Conservation (phyloP, 2,797 vertebrate genomes). For the Aldrovandia affinis region DNA sequence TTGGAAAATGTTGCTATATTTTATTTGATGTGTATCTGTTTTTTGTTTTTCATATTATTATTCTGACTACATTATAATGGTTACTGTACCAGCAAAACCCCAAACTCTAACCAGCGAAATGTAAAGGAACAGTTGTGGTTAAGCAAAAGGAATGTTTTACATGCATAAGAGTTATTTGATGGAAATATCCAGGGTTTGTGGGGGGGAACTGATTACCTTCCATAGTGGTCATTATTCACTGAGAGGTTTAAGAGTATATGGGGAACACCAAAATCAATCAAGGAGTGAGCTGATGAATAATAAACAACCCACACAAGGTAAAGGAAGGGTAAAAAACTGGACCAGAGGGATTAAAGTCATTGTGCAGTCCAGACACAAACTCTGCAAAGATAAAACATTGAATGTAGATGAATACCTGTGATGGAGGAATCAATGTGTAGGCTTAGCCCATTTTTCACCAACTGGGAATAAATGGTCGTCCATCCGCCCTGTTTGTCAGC, state of each 20-base stretch:
- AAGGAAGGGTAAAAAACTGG: not conserved
- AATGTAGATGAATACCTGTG: slow-evolving; percentile 5
- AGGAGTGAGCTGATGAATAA: not conserved
- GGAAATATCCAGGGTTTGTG: slow-evolving; percentile 5
- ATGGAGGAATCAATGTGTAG: not conserved
- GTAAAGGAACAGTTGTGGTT: not conserved
- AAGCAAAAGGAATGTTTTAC: not conserved
- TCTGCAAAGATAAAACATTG: not conserved
- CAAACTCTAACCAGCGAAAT: not conserved
- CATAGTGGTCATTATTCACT: slow-evolving; percentile 16
- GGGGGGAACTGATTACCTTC: not conserved
- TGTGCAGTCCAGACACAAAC: slow-evolving; percentile 10
- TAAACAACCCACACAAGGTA: slow-evolving; percentile 12
- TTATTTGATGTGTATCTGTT: not conserved
- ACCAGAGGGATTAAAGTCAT: slow-evolving; percentile 9
- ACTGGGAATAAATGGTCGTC: not conserved
- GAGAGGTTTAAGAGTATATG: slow-evolving; percentile 13
- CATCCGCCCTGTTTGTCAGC: not conserved
- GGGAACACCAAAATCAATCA: slow-evolving; percentile 22
- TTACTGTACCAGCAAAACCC: not conserved
- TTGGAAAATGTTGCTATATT: slow-evolving; percentile 5
- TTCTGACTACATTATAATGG: not conserved
- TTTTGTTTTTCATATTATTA: not conserved
- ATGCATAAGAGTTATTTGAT: not conserved
- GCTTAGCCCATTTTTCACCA: not conserved